phyloP scores from a whole-genome alignment of 2,888 invertebrate genomes.

The Eustalomyia histrio region DNA sequence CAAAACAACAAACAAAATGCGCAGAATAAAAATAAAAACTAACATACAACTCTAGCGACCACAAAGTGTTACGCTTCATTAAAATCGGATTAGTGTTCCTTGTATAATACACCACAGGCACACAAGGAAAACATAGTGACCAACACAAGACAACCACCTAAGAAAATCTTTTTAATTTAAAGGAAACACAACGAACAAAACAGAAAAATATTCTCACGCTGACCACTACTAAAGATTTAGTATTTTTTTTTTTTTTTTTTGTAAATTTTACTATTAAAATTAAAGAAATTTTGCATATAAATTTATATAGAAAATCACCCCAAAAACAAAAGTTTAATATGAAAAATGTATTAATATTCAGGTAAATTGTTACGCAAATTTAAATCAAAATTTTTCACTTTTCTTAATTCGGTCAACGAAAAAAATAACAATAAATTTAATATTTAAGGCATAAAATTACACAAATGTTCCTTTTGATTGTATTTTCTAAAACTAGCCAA shows the following conservation, averaged over 20 bases:
- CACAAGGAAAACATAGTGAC: constrained; percentile 39
- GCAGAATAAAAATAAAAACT: constrained; percentile 33
- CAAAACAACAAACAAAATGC: constrained; percentile 6
- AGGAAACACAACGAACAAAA: constrained; percentile 4
- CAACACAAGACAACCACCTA: constrained; percentile 27
- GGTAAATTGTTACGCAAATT: constrained; percentile 59
- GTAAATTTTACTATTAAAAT: constrained; percentile 59
- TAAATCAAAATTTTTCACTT: constrained; percentile 19
- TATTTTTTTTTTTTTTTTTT: no score
- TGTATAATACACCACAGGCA: constrained; percentile 62
- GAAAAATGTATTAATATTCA: constrained; percentile 33
- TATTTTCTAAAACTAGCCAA: constrained; percentile 25
- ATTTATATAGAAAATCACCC: constrained; percentile 61
- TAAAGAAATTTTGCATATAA: constrained; percentile 68
- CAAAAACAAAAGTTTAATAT: constrained; percentile 23
- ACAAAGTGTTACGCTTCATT: constrained; percentile 79
- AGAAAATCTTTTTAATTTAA: constrained; percentile 20
- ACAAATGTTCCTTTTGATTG: constrained; percentile 41
- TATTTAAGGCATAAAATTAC: constrained; percentile 63
- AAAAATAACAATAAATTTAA: constrained; percentile 49
- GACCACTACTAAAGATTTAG: constrained; percentile 64
- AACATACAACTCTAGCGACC: constrained; percentile 68
- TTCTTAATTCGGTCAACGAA: neutral
- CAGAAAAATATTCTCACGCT: constrained; percentile 73
- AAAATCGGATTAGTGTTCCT: constrained; percentile 78